A percentile compares a stretch with the other conserved stretches of the same genome.
Conservation (phyloP, 2,888 invertebrate genomes). For the Chymomyza amoena region DNA sequence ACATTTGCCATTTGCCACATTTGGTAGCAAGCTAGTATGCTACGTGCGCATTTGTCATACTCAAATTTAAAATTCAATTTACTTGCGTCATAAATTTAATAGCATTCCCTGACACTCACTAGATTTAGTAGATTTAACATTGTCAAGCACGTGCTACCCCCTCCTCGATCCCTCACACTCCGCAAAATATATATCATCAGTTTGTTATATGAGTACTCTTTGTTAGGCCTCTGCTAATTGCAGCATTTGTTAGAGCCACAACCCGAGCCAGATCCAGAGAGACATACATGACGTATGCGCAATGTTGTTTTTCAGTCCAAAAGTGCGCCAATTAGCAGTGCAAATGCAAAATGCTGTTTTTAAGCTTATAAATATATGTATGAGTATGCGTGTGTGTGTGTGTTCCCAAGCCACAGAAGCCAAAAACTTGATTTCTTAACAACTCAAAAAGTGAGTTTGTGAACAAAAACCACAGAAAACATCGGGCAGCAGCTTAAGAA, state of each 20-base stretch:
- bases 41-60: constrained; percentile 73
- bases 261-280: background rate
- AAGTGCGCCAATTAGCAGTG: constrained; percentile 67
- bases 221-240: constrained; percentile 54
- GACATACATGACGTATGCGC: constrained; percentile 30
- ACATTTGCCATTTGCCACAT: background rate
- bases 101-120: constrained; percentile 31
- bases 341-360: constrained; percentile 60
- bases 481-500: constrained; percentile 32
- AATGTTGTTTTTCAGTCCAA: constrained; percentile 60
- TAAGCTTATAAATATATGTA: constrained; percentile 40
- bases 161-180: too few relatives aligned
- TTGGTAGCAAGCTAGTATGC: background rate
- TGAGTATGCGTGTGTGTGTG: too few relatives aligned
- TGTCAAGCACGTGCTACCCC: background rate
- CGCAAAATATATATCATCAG: constrained; percentile 13
- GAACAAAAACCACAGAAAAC: constrained; percentile 53
- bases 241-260: constrained; percentile 56
- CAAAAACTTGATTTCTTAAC: constrained; percentile 69
- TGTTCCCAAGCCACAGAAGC: background rate
- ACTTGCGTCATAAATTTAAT: constrained; percentile 74
- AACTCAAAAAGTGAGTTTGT: constrained; percentile 34
- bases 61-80: constrained; percentile 77
- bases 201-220: constrained; percentile 18
- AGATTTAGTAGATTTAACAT: background rate